phyloP scores from a whole-genome alignment of 2,888 invertebrate genomes.

The Plebejus argus region DNA sequence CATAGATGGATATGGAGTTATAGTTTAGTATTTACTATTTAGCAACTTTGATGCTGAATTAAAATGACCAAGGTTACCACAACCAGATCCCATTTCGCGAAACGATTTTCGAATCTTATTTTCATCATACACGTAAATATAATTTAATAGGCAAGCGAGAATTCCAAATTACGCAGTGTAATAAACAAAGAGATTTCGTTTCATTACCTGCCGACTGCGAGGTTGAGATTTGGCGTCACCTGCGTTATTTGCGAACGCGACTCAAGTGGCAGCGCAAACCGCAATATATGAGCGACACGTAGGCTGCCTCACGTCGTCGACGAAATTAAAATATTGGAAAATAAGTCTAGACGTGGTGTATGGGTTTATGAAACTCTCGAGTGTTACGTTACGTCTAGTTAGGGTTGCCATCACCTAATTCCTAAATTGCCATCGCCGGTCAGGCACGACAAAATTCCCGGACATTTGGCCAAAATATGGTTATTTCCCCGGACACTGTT shows the following conservation, averaged over 20 bases:
- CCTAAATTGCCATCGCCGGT: too few relatives aligned
- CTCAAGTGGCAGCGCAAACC: conserved; percentile 9
- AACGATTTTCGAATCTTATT: not conserved
- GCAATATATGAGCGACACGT: conserved; percentile 2
- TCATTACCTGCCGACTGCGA: conserved; percentile 3
- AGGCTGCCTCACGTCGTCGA: not conserved
- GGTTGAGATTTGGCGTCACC: conserved; percentile 10
- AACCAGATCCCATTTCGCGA: too few relatives aligned
- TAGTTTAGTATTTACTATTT: not conserved
- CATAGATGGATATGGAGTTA: too few relatives aligned
- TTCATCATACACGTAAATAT: not conserved
- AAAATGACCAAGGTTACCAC: not conserved
- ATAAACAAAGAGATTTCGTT: conserved; percentile 15
- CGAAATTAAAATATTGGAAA: conserved; percentile 10
- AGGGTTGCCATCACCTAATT: too few relatives aligned
- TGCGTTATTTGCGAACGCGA: not conserved
- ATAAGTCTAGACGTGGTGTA: not conserved
- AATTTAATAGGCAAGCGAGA: not conserved
- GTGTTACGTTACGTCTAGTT: not conserved
- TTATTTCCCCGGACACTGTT: too few relatives aligned
- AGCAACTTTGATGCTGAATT: not conserved
- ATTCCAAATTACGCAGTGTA: not conserved
- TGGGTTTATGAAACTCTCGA: not conserved
- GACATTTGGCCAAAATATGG: too few relatives aligned
- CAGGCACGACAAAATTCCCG: too few relatives aligned